Evolutionary conservation across 2,113 vertebrate genomes (phyloP), one percentile per base, ranked within the genome.

Genomic region (Bufo bufo): DNA sequence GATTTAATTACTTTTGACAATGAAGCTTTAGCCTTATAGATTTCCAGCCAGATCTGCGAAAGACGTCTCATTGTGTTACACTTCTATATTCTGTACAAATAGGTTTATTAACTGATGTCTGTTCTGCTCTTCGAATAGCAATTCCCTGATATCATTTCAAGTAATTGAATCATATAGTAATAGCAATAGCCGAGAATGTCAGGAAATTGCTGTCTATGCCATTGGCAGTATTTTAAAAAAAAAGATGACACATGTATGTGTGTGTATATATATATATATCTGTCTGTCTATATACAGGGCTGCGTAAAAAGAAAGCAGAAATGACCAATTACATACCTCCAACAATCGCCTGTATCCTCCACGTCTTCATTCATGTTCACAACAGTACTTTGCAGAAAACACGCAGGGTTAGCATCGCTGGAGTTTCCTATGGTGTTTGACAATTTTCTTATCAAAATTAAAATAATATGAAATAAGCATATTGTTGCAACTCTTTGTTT

Each of bases 1-100:
- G 61, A 33, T 84, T 84, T 84, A 84, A 84, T 84, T 84, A 84
- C 65, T 50, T 84, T 54, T 69, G 82, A 84, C 63, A 84, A 61
- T 49, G 49, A 33, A 84, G 49, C 20, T 84, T 33, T 17, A 84
- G 17, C 33, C 65, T 82, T 66, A 69, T 65, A 84, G 49, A 84
- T 84, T 81, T 81, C 63, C 56, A 81, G 23, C 79, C 79, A 61
- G 50, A 11, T 65, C 63, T 52, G 63, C 45, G 69, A 63, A 82
- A 63, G 45, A 50, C 23, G 20, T 65, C 63, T 50, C 6, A 7
- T 69, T 66, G 23, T 83, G 45, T 52, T 80, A 33, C 33, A 33
- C 52, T 43, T 59, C 19, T 33, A 33, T 33, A 33, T 33, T 33
- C 33, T 58, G 43, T 80, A 58, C 52, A 80, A 80, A 80, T 16